Evolutionary conservation across 2,888 invertebrate species (phyloP), one percentile per base, ranked within the genome.

Genomic region (Anaspis maculata): DNA sequence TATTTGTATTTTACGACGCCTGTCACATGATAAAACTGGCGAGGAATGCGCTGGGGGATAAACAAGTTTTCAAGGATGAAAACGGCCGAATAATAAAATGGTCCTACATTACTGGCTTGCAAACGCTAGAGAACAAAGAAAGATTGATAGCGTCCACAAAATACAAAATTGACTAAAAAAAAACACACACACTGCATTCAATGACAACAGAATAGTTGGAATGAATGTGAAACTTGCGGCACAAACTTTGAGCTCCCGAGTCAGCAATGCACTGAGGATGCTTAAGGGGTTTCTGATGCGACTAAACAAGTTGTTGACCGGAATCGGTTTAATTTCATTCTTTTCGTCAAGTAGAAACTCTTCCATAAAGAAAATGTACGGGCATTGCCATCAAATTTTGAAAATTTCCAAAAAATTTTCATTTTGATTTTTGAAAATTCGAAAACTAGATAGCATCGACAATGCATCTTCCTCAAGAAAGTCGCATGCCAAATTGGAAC

Each of bases 1-100:
- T 31, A 5, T 41, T 34, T 21, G 22, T 26, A 6, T 42, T 44
- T 31, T 30, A 19, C 7, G 37, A 38, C 27, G 10, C 15, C 9
- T 30, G 29, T n/a, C 38, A 41, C 13, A 22, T 28, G 25, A 3
- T 38, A 10, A 41, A 41, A 15, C 19, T 39, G n/a, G 27, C 34
- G 3, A 12, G 31, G 15, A 41, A 41, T 25, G 16, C 28, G n/a
- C 14, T 33, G 15, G 27, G 33, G 3, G 28, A 33, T 13, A 34
- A 37, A 23, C 16, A 12, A 15, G 22, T 27, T 9, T 11, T 24
- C 15, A 31, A 2, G 14, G 6, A 29, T 19, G 7, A 5, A 15
- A 6, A 16, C 9, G 9, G 11, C 10, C 3, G n/a, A 10, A 10
- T 10, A 10, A 24, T 24, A 10, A 11, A 24, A 5, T 24, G 24